Conservation (phyloP, 2,113 vertebrate species). For the Larimichthys polyactis region DNA sequence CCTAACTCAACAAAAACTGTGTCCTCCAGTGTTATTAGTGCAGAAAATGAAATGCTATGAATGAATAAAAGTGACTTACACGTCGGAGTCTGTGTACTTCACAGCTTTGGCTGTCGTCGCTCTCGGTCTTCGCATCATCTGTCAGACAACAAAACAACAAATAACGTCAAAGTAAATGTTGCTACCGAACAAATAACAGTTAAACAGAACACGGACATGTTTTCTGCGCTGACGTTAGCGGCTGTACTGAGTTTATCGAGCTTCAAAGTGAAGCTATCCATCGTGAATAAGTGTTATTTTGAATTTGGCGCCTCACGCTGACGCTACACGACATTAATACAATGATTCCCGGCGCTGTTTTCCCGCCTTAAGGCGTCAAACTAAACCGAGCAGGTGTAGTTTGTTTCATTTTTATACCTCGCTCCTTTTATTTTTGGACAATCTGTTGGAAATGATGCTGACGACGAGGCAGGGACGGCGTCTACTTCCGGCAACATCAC, state of each 20-base stretch:
- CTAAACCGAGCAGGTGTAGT: rapidly evolving
- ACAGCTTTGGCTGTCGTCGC: slow-evolving; percentile 50
- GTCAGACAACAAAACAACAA: background rate
- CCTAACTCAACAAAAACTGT: too few relatives aligned
- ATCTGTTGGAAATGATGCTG: background rate
- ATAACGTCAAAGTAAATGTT: background rate
- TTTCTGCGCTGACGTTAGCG: background rate
- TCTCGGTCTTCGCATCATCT: slow-evolving; percentile 73
- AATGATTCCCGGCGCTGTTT: background rate
- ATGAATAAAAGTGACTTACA: slow-evolving; percentile 60
- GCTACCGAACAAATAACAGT: background rate
- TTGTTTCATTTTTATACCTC: background rate
- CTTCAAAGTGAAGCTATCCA: slow-evolving; percentile 5
- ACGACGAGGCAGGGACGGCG: too few relatives aligned
- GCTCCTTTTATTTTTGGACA: background rate
- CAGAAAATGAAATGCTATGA: background rate
- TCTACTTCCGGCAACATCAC: slow-evolving; percentile 54
- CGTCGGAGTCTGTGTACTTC: slow-evolving; percentile 58
- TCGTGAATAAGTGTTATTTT: background rate
- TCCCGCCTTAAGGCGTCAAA: rapidly evolving
- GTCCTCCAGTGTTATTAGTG: too few relatives aligned
- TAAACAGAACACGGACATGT: background rate
- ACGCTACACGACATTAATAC: background rate
- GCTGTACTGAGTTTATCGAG: too few relatives aligned
- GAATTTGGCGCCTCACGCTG: slow-evolving; percentile 68